Evolutionary conservation across 1,140 invertebrate genomes (phyloP), one percentile per base, ranked within the genome.

Genomic region (Bombus confusus): DNA sequence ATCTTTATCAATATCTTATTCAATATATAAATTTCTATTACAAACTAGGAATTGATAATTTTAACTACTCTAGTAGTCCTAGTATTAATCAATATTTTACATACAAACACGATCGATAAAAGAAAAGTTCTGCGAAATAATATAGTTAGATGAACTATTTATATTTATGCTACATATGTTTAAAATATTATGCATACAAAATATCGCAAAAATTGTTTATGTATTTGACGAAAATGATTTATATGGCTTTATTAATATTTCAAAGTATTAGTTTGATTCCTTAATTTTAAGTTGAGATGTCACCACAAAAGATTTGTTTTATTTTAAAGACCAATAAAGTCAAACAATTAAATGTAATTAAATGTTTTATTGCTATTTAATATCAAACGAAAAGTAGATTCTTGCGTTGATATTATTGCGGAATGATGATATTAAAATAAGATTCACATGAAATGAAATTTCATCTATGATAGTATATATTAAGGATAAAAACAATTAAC

Each of bases 61-160:
- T 52, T 22, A 18, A 52, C 47, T 52, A 52, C 47, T 52, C 47
- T 52, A 52, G 47, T 52, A 52, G 47, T 22, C 18, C 18, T 52
- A 52, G 47, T 52, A 52, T 52, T 52, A 52, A 52, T 52, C 37
- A 13, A 10, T 64, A 68, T 52, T 68, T 76, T 52, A 31, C 37
- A 6, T 22, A 47, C n/a, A 59, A 62, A 71, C 12, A 66, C 18
- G 75, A 84, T 72, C 76, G 43, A 84, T 79, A 80, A 71, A 47
- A 28, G n/a, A 83, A 77, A 83, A 77, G 43, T 69, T 59, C 31
- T 18, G 8, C 15, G 43, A 22, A 31, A 62, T n/a, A 71, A 68
- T 84, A 80, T 68, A 78, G 18, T 84, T 68, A 79, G 68, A 68
- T 47, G 59, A 37, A 39, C 3, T 71, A 31, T 71, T 77, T 47